phyloP scores from a whole-genome alignment of 2,113 vertebrate species.

The Variabilichromis moorii region DNA sequence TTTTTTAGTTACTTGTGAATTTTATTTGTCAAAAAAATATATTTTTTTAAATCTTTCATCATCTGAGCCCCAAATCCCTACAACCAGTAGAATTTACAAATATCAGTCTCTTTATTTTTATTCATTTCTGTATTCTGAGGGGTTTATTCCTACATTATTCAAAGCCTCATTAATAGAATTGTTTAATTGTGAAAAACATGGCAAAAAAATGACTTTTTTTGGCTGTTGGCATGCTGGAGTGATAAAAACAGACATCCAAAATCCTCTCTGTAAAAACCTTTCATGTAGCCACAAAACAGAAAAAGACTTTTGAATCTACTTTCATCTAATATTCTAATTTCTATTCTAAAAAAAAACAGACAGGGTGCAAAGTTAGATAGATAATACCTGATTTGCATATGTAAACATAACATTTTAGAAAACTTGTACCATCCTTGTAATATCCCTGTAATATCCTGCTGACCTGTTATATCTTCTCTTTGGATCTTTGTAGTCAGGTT shows the following conservation, averaged over 20 bases:
- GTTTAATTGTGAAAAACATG: neutral
- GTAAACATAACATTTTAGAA: neutral
- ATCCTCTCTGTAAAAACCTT: neutral
- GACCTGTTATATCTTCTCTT: neutral
- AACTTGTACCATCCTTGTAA: neutral
- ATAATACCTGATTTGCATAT: neutral
- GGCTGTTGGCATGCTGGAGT: neutral
- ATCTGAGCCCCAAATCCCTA: neutral
- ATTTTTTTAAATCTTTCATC: rapidly evolving
- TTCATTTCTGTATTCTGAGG: neutral
- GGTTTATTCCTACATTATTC: neutral
- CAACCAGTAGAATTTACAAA: neutral
- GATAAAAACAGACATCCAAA: neutral
- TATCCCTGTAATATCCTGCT: neutral
- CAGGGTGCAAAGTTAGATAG: neutral
- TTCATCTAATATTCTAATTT: neutral
- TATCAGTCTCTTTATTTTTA: neutral
- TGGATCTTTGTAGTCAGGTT: neutral
- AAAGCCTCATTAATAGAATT: neutral
- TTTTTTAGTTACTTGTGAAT: neutral
- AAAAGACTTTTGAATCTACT: neutral
- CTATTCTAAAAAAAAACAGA: neutral
- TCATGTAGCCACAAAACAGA: neutral
- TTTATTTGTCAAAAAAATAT: neutral
- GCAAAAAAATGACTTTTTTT: neutral